phyloP scores from a whole-genome alignment of 2,888 invertebrate species.

The Erynnis tages region DNA sequence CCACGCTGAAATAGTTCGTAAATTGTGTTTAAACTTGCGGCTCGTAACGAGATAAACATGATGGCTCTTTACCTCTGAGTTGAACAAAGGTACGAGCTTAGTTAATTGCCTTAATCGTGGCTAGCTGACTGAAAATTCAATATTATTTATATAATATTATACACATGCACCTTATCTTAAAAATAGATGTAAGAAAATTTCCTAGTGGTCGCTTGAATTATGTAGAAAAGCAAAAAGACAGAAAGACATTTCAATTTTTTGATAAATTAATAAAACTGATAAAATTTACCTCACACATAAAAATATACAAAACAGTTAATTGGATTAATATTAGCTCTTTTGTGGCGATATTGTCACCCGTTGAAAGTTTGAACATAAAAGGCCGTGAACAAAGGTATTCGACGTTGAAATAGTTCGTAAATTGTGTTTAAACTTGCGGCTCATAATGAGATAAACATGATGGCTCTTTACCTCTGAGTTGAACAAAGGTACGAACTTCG shows the following conservation, averaged over 20 bases:
- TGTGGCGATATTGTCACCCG: too few relatives aligned
- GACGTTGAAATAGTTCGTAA: conserved; percentile 15
- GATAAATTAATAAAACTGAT: too few relatives aligned
- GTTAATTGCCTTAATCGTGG: conserved; percentile 21
- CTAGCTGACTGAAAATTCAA: too few relatives aligned
- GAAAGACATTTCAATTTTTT: too few relatives aligned
- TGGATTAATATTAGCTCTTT: too few relatives aligned
- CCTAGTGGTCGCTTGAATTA: too few relatives aligned
- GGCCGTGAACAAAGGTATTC: conserved; percentile 13
- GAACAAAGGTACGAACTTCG: conserved; percentile 22
- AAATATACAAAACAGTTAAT: too few relatives aligned
- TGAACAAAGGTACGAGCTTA: conserved; percentile 21
- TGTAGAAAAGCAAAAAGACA: too few relatives aligned
- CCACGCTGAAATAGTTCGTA: conserved; percentile 15
- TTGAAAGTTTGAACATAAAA: not conserved
- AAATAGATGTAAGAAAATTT: too few relatives aligned
- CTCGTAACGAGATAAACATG: conserved; percentile 21
- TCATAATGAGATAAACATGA: conserved; percentile 22
- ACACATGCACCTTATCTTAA: too few relatives aligned
- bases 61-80: conserved; percentile 6
- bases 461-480: conserved; percentile 5
- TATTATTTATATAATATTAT: too few relatives aligned
- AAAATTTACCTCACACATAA: too few relatives aligned
- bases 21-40: conserved; percentile 20
- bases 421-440: conserved; percentile 19